Evolutionary conservation across 1,140 invertebrate species (phyloP), one percentile per base, ranked within the genome.

Genomic region (Vanessa atalanta): DNA sequence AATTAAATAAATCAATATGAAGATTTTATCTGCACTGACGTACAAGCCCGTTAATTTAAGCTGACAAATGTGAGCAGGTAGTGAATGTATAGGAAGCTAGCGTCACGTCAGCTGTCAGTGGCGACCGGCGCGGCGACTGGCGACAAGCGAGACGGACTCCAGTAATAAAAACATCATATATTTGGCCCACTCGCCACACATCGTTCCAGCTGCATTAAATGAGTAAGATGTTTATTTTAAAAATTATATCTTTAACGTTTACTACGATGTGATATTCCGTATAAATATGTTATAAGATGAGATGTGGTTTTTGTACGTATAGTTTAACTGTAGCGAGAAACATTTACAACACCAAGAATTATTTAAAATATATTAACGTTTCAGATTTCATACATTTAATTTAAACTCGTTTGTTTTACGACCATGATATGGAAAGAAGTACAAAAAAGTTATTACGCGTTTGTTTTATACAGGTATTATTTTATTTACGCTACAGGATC

Each of bases 131-230:
- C 48, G 11, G 48, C 20, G 8, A 26, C 23, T 31, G 26, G 15
- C 50, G 66, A 31, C 64, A 48, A 53, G 65, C 64, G 47, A 26
- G 65, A 51, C 65, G 65, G 48, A 48, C 65, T 53, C 26, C 16
- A 43, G 65, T 55, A 67, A 67, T 67, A 67, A 67, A 66, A 67
- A 67, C 50, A 67, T 55, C 53, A 67, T 67, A 51, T 67, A 67
- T 67, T 67, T 67, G 48, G 65, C 31, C 50, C 50, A 43, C 50
- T 67, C 65, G 37, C 63, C 37, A 66, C 64, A 50, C 65, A 37
- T n/a, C 48, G 65, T 15, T 47, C 12, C 13, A 51, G 65, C 65
- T 50, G 47, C 23, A 50, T 65, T 65, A 50, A 48, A 48, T 15
- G 43, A 65, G 64, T 0, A 31, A 66, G 23, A 51, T n/a, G 65